Base-by-base conservation (phyloP, 2,113 vertebrate genomes). In the Caranx ignobilis region DNA sequence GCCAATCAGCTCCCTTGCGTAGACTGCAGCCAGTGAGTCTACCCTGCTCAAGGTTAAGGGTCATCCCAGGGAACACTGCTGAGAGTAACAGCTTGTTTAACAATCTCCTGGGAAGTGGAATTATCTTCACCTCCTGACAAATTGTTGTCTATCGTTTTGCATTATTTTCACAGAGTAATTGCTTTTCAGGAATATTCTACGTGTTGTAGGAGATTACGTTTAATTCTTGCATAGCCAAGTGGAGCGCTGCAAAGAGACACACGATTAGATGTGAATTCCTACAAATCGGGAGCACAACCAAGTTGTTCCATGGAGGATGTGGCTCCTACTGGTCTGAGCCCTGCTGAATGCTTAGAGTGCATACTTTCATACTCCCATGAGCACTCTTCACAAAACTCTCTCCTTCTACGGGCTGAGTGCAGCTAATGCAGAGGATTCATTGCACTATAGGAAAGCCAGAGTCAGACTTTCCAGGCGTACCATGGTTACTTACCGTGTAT, bases 1-100 rank as follows among this genome's bases (percentile, higher is more conserved):
- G 95, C 91, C 91, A 91, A 93, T 94, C 92, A 90, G 92, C 93
- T 93, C 92, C 93, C 89, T 94, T 43, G 67, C 80, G 66, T 90
- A 84, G 93, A 77, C 77, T 79, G 88, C 78, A 90, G 93, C 93
- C 94, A 94, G 89, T 8, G 55, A 93, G 94, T 93, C 92, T 92
- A 74, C 89, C 86, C 89, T 45, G 59, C 65, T 88, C 82, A 83
- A 89, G 92, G 91, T 92, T 75, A 89, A 87, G 89, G 93, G 90
- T 94, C 90, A 78, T 64, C 57, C 68, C 52, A 70, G 92, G 90
- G 75, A 90, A 93, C 88, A 90, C 85, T 77, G 79, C 86, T 64
- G 75, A 88, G 83, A 87, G 87, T 81, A 61, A 78, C 78, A 76
- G 86, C 91, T 94, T 93, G 88, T 93, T 93, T 92, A 90, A 90